Conservation (phyloP, 2,113 vertebrate species). For the Sinocyclocheilus grahami region DNA sequence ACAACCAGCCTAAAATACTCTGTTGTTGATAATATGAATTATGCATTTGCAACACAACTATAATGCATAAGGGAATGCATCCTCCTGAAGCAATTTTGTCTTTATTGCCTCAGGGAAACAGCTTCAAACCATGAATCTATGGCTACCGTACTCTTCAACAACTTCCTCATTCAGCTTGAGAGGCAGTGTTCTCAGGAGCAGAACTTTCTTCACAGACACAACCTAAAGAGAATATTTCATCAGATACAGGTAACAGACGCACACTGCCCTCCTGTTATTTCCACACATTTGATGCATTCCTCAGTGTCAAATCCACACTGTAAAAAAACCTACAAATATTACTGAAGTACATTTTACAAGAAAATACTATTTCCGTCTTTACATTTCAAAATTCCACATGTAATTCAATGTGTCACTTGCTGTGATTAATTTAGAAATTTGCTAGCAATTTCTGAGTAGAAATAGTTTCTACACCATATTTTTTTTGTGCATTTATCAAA, state of each 20-base stretch:
- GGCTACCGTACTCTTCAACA: conserved; percentile 86
- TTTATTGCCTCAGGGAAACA: conserved; percentile 67
- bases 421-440: too few relatives aligned
- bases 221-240: conserved; percentile 93
- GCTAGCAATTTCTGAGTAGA: background rate
- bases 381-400: too few relatives aligned
- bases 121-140: conserved; percentile 87
- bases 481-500: background rate
- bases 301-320: background rate
- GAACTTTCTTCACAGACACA: conserved; percentile 93
- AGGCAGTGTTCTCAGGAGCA: conserved; percentile 87
- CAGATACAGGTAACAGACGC: conserved; percentile 84
- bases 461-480: background rate
- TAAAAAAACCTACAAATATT: too few relatives aligned
- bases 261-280: background rate
- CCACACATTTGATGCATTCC: background rate
- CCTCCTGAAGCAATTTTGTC: background rate
- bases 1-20: background rate
- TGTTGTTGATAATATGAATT: background rate
- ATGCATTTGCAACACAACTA: background rate
- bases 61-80: background rate
- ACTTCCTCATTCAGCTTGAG: conserved; percentile 89
- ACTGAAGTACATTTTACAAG: too few relatives aligned
- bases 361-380: too few relatives aligned
- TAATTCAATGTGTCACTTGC: background rate